Evolutionary conservation across 2,113 vertebrate genomes (phyloP).

Genomic region (Thamnophis sirtalis): DNA sequence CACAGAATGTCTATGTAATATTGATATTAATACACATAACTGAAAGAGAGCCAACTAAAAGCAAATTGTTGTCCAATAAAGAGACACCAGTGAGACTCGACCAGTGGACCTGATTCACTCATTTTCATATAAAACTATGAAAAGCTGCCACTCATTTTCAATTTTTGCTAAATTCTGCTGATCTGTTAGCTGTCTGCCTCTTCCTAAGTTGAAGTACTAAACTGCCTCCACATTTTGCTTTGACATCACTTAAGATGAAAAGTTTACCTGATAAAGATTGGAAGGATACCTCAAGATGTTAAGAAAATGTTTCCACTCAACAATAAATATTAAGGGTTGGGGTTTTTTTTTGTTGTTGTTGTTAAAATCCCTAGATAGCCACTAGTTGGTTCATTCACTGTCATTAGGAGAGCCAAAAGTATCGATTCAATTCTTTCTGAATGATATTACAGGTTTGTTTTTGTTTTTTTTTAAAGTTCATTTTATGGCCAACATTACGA

Average conservation of each 20-base stretch:
- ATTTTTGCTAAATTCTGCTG: not conserved
- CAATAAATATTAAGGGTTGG: not conserved
- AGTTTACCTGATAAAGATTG: not conserved
- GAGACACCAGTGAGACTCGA: not conserved
- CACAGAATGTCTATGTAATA: not conserved
- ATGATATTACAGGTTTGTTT: not conserved
- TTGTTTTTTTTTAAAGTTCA: not conserved
- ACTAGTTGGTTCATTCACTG: not conserved
- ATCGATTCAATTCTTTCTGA: constrained; percentile 11
- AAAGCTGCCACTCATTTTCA: not conserved
- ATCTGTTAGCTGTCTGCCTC: not conserved
- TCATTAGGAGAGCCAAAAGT: not conserved
- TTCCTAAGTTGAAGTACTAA: not conserved
- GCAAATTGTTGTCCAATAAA: not conserved
- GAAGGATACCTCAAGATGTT: not conserved
- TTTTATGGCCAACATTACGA: constrained; percentile 14
- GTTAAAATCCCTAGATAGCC: not conserved
- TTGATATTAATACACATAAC: not conserved
- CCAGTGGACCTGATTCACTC: not conserved
- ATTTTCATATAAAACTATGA: not conserved
- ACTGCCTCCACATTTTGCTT: not conserved
- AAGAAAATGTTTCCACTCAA: not conserved
- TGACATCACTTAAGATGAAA: not conserved
- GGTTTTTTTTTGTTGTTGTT: no score
- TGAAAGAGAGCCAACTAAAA: not conserved